Evolutionary conservation across 2,113 vertebrate genomes (phyloP).

Genomic region (Neolamprologus sp.): DNA sequence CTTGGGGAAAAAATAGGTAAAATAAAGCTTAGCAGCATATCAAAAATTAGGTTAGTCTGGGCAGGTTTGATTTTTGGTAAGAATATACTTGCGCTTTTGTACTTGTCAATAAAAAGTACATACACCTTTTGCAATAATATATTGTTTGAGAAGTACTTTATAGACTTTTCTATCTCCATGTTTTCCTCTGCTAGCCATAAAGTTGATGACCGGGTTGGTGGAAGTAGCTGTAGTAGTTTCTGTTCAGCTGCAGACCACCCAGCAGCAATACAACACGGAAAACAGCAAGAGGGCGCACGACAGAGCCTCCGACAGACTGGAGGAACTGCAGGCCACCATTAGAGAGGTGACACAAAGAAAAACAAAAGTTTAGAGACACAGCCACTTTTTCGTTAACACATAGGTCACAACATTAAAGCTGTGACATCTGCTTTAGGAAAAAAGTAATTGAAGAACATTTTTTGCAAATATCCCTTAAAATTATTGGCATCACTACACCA

Average conservation of each 20-base stretch:
- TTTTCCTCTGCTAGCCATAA: constrained; percentile 57
- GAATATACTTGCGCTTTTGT: background rate
- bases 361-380: background rate
- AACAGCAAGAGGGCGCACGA: constrained; percentile 42
- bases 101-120: background rate
- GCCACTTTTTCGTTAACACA: background rate
- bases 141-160: background rate
- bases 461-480: background rate
- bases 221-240: constrained; percentile 55
- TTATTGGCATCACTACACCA: background rate
- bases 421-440: background rate
- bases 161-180: background rate
- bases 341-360: constrained; percentile 44
- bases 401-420: background rate
- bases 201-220: constrained; percentile 71
- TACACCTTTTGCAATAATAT: background rate
- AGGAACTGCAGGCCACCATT: constrained; percentile 56
- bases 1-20: background rate
- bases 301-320: constrained; percentile 48
- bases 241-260: constrained; percentile 58
- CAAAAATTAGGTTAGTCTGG: background rate
- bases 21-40: background rate
- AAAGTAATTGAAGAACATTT: background rate
- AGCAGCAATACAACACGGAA: constrained; percentile 55
- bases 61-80: background rate